Base-by-base conservation (phyloP, 2,888 invertebrate species). In the Athalia circularis region DNA sequence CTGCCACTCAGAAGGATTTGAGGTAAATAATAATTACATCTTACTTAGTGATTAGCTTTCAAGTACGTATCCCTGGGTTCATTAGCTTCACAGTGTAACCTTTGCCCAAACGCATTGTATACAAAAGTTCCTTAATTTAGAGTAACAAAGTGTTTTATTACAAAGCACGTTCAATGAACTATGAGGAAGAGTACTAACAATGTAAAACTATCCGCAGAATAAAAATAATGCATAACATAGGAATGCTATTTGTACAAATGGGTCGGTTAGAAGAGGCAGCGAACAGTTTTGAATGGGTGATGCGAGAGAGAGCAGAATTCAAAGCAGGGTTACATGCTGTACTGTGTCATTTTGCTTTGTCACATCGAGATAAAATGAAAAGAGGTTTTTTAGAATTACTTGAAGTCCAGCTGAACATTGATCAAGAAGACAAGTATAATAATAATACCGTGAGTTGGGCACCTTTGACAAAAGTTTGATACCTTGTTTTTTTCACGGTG, bases 191-290 rank as follows among this genome's bases (percentile, higher is more conserved):
- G 29, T 59, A 52, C 45, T 48, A 67, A 67, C 13, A 65, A 67
- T 15, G 11, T 54, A 67, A 65, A 43, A 57, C 54, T 75, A 80
- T 80, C 86, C 89, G 43, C 86, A 96, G 97, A 88, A 95, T 97
- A 86, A 98, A 98, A 92, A 98, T 99, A 83, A 98, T 99, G 94
- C 98, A 99, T 91, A 99, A 99, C 88, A 99, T 99, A 87, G 98
- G 97, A 0, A 94, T 98, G 81, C 93, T 98, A 45, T 96, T 99
- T 88, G 96, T 99, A 45, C 96, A 97, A 88, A 96, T 99, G 96
- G 97, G 97, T 48, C 98, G 98, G 90, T 98, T 98, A 90, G 96
- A 96, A 76, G 99, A 99, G 89, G 99, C 99, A 0, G 96, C 98
- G 65, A 96, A 96, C 4, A 98, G 97, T 86, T 98, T 99, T 90